Percentiles rank a stretch among this genome's conserved stretches.
Conservation (phyloP, 2,888 invertebrate genomes). For the Tanypteryx hageni region DNA sequence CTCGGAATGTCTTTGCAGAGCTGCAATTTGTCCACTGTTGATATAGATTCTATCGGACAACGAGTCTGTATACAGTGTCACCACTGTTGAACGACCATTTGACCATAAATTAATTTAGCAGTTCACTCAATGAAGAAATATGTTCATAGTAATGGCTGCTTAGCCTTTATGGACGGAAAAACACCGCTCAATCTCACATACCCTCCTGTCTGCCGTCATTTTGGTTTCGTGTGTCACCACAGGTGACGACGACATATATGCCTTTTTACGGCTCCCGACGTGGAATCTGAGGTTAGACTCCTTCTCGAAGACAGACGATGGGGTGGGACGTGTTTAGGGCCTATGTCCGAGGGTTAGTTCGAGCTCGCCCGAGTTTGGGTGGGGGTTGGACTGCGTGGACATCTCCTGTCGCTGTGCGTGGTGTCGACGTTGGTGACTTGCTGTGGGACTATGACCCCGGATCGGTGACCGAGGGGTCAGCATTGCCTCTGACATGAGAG, state of each 20-base stretch:
- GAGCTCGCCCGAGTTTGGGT: not conserved
- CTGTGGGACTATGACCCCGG: conserved; percentile 17
- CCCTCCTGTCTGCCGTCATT: no score
- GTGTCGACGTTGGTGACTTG: conserved; percentile 7
- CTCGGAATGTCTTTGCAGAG: no score
- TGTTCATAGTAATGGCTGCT: no score
- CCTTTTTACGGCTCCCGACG: not conserved
- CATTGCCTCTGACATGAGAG: conserved; percentile 6
- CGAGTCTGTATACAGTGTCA: no score
- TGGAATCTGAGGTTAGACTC: not conserved
- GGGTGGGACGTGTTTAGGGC: not conserved
- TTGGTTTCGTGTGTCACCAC: not conserved
- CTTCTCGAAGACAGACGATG: not conserved
- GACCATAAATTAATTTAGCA: no score
- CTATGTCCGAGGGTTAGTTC: not conserved
- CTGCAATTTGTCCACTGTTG: no score
- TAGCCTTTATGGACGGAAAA: no score
- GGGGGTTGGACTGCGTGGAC: not conserved
- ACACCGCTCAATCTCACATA: no score
- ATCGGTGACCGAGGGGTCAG: conserved; percentile 36
- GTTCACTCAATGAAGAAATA: no score
- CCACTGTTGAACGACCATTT: no score
- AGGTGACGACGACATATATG: not conserved
- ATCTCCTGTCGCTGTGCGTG: conserved; percentile 8
- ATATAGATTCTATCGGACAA: no score